These are phyloP conservation scores for Mythimna impura DNA, from an alignment of 2,888 invertebrate species.

Conservation along the genomic window DNA sequence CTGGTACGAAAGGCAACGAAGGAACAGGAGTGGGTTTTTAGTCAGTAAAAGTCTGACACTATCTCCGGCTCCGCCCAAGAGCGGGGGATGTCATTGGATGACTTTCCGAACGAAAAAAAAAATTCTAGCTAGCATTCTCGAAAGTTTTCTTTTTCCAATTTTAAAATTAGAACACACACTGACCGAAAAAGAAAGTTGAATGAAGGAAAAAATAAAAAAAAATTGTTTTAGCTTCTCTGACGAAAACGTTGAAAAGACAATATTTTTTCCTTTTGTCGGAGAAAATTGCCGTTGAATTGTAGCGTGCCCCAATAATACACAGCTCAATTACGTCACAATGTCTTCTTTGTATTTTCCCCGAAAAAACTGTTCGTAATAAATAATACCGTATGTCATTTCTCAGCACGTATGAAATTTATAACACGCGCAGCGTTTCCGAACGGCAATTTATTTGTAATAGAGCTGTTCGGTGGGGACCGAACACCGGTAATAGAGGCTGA, in stretches of 20 bases:
- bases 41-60: too few species aligned
- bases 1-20: too few species aligned
- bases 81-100: too few species aligned
- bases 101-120: too few species aligned
- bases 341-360: constrained; percentile 87
- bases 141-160: not conserved
- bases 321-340: constrained; percentile 89
- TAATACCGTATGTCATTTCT: constrained; percentile 91
- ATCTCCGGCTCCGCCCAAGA: too few species aligned
- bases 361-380: constrained; percentile 86
- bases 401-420: constrained; percentile 91
- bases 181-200: constrained; percentile 17
- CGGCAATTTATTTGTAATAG: constrained; percentile 90
- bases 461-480: constrained; percentile 78
- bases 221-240: constrained; percentile 36
- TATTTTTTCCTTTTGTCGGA: constrained; percentile 66
- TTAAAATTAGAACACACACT: constrained; percentile 20
- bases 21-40: too few species aligned
- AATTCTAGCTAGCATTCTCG: too few species aligned
- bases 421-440: constrained; percentile 86
- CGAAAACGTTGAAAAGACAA: constrained; percentile 54
- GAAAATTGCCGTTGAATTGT: constrained; percentile 75
- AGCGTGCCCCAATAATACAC: constrained; percentile 83
- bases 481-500: constrained; percentile 65
- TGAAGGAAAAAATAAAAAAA: constrained; percentile 25